Base-by-base conservation (phyloP, 2,113 vertebrate species). In the Coryphaenoides rupestris region DNA sequence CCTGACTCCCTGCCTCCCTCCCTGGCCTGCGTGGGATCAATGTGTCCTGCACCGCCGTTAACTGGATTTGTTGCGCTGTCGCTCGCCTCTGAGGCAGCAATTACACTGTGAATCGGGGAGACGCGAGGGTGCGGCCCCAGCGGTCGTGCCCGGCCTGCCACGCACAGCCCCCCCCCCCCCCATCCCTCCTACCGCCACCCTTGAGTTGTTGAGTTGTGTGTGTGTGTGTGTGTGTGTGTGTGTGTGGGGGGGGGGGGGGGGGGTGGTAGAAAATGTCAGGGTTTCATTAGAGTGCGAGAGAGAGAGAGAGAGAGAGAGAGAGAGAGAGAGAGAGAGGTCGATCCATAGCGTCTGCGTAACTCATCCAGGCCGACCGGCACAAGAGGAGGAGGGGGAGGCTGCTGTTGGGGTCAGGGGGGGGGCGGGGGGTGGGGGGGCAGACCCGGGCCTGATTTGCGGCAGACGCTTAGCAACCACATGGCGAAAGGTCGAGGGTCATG, bases 1-100 rank as follows among this genome's bases (percentile, higher is more conserved):
- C 33, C 0, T n/a, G 33, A 7, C 33, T 12, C 9, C 33, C 2
- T 40, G 33, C 33, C 13, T 69, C 55, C 68, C 72, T 80, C 72
- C n/a, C n/a, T n/a, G n/a, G 33, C 13, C 1, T 40, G 5, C 71
- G 73, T 73, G 72, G 50, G 74, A 90, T 92, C 89, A 86, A 92
- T 90, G 89, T n/a, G n/a, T n/a, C n/a, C 78, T 68, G 79, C 77
- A 72, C 77, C 69, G 76, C 81, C 82, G 64, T 90, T 90, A 89
- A 89, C 84, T 88, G 83, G 86, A 89, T 92, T 91, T 91, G 90
- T 89, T 86, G 84, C 80, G 47, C 75, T 72, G 74, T 85, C 26
- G 76, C 81, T 87, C 82, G 83, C 88, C 87, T 86, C 85, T 84
- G 80, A 85, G 84, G 84, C 84, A 86, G 83, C 88, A 89, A 88